Percentiles rank a stretch among this genome's conserved stretches.
Conservation (phyloP, 2,113 vertebrate genomes). For the Epinephelus fuscoguttatus region DNA sequence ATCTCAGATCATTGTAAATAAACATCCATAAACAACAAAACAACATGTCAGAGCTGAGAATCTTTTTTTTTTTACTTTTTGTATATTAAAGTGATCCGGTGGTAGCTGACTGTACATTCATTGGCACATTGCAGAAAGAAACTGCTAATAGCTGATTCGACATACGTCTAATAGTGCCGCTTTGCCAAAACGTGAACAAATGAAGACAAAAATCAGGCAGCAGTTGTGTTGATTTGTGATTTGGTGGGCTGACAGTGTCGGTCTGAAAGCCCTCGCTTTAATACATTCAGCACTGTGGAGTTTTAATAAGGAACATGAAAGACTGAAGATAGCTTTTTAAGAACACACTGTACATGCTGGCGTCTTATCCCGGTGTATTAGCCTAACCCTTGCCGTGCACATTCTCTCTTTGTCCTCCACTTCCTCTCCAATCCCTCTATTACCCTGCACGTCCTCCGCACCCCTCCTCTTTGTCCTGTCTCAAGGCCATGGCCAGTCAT, state of each 20-base stretch:
- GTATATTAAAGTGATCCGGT: background rate
- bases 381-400: slow-evolving; percentile 49
- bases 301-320: slow-evolving; percentile 31
- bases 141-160: background rate
- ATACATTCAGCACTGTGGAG: background rate
- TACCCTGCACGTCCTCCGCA: slow-evolving; percentile 44
- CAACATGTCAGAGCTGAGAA: no score
- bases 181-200: background rate
- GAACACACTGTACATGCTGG: slow-evolving; percentile 6
- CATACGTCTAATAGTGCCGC: background rate
- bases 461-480: slow-evolving; percentile 61
- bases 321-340: slow-evolving; percentile 23
- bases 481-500: slow-evolving; percentile 72
- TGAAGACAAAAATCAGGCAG: background rate
- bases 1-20: background rate
- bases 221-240: no score
- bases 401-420: slow-evolving; percentile 60
- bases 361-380: slow-evolving; percentile 47
- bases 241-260: background rate
- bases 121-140: background rate
- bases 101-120: background rate
- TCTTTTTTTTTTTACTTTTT: background rate
- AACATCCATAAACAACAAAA: background rate
- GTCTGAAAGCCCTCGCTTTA: background rate
- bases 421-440: slow-evolving; percentile 62